phyloP scores from a whole-genome alignment of 1,140 invertebrate species.

The Musca domestica region DNA sequence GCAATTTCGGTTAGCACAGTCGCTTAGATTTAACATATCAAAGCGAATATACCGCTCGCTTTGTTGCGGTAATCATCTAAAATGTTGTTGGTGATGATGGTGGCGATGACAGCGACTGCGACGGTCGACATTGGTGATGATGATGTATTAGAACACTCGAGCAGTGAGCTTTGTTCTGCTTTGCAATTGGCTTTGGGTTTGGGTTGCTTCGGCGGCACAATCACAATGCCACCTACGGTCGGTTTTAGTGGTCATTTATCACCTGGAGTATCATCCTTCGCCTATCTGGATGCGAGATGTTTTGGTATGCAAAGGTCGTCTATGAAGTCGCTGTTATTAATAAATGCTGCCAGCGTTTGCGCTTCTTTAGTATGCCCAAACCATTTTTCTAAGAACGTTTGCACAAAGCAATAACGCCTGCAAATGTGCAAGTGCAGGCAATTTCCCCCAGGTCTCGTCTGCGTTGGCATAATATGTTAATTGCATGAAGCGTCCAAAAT shows the following conservation, averaged over 20 bases:
- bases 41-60: neutral
- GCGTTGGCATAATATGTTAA: neutral
- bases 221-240: conserved; percentile 10
- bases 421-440: conserved; percentile 2
- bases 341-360: neutral
- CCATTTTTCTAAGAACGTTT: conserved; percentile 13
- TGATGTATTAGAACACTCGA: conserved; percentile 7
- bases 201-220: neutral
- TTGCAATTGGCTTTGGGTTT: neutral
- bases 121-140: conserved; percentile 6
- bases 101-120: neutral
- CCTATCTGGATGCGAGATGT: conserved; percentile 12
- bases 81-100: conserved; percentile 3
- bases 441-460: too few relatives aligned
- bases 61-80: conserved; percentile 19
- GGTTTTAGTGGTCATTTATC: conserved; percentile 16
- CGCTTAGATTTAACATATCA: conserved; percentile 15
- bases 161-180: neutral
- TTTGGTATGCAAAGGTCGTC: conserved; percentile 20
- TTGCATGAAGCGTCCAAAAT: conserved; percentile 17
- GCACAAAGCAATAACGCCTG: neutral
- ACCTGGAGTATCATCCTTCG: conserved; percentile 7
- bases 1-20: conserved; percentile 8
- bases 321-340: conserved; percentile 11
- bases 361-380: conserved; percentile 11